Percentiles rank a stretch among this genome's conserved stretches.
Evolutionary conservation across 2,888 invertebrate species (phyloP).

Genomic region (Oscheius sp.): DNA sequence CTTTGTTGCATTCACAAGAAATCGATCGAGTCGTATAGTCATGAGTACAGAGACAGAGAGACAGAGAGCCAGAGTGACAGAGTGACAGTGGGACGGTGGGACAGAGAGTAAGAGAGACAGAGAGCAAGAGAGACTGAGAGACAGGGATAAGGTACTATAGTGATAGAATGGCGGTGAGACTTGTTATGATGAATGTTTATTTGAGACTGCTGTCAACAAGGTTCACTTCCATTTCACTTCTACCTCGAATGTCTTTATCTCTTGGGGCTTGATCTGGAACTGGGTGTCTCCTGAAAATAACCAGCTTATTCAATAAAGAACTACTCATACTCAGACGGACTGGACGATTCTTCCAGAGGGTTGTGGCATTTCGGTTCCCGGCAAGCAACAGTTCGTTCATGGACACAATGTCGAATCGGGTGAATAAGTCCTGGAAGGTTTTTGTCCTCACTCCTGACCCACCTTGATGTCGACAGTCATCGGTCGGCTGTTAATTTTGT

Average conservation of each 20-base stretch:
- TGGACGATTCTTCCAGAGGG: too few species aligned
- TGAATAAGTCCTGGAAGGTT: constrained; percentile 51
- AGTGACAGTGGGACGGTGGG: not conserved
- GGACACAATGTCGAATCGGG: constrained; percentile 42
- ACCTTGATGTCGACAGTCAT: constrained; percentile 74
- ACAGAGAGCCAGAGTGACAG: not conserved
- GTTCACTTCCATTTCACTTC: constrained; percentile 29
- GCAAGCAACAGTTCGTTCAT: constrained; percentile 47
- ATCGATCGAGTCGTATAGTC: not conserved
- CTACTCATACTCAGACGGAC: too few species aligned
- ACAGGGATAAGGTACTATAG: too few species aligned
- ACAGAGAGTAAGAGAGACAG: too few species aligned
- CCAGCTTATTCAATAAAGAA: not conserved
- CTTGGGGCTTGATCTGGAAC: constrained; percentile 47
- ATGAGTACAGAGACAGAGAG: not conserved
- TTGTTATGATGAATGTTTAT: constrained; percentile 1
- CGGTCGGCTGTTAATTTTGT: constrained; percentile 46
- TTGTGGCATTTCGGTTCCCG: constrained; percentile 43
- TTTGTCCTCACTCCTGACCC: not conserved
- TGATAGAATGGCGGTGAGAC: not conserved
- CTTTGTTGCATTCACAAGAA: too few species aligned
- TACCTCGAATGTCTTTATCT: constrained; percentile 53
- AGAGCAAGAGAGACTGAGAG: too few species aligned
- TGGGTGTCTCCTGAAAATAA: constrained; percentile 2
- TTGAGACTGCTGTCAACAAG: not conserved